Percentiles rank a stretch among this genome's conserved stretches.
Conservation (phyloP, 1,140 invertebrate species). For the Dryas iulia region DNA sequence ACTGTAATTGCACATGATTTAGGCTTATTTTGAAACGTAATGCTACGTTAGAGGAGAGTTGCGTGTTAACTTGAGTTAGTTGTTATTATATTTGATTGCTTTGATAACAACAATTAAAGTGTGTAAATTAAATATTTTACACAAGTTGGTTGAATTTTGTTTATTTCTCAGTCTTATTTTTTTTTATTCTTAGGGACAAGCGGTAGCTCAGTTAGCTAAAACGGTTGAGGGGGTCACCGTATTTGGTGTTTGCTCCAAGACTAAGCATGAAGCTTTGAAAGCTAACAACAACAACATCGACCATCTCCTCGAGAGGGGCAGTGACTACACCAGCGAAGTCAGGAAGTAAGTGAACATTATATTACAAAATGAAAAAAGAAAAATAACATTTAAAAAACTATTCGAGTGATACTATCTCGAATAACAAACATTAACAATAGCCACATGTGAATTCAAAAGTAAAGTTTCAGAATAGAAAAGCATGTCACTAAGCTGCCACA, state of each 20-base stretch:
- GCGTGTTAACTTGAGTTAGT: not conserved
- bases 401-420: not conserved
- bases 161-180: not conserved
- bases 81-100: not conserved
- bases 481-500: not conserved
- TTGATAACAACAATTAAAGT: not conserved
- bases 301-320: slow-evolving; percentile 87
- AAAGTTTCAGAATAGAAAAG: not conserved
- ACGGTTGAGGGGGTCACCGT: slow-evolving; percentile 91
- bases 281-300: slow-evolving; percentile 85
- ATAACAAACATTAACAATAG: not conserved
- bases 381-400: not conserved
- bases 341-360: slow-evolving; percentile 85
- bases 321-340: slow-evolving; percentile 91
- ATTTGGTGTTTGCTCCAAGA: slow-evolving; percentile 91
- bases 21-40: not conserved
- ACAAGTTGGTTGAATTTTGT: not conserved
- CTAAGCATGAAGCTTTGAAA: slow-evolving; percentile 91
- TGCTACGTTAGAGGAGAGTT: not conserved
- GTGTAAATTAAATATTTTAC: not conserved
- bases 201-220: slow-evolving; percentile 89
- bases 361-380: not conserved
- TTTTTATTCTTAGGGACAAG: slow-evolving; percentile 84
- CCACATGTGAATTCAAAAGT: not conserved
- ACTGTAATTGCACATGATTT: not conserved